Evolutionary conservation across 2,888 invertebrate genomes (phyloP).

Genomic region (Seira sanloemensis): DNA sequence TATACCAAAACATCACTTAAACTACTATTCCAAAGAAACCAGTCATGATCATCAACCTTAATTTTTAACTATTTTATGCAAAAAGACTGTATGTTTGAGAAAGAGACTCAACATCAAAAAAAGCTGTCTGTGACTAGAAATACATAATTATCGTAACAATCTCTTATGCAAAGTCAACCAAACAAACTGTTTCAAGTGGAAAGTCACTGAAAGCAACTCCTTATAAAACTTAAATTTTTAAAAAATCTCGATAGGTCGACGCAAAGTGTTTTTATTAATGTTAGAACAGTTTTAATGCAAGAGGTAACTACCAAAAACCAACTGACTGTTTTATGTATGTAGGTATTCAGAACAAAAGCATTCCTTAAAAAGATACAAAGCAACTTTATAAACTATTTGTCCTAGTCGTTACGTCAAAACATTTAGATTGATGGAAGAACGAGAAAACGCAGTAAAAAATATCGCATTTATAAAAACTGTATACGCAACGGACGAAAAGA

Average conservation of each 20-base stretch:
- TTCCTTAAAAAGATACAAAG: slow-evolving; percentile 66
- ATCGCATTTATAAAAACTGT: slow-evolving; percentile 60
- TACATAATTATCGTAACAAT: slow-evolving; percentile 30
- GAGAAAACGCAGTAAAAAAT: slow-evolving; percentile 24
- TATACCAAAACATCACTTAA: slow-evolving; percentile 26
- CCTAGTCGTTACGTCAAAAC: slow-evolving; percentile 57
- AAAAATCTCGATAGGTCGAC: slow-evolving; percentile 13
- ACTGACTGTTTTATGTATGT: slow-evolving; percentile 63
- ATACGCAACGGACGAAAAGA: slow-evolving; percentile 49
- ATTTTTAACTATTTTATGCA: slow-evolving; percentile 29
- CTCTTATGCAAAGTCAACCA: slow-evolving; percentile 26
- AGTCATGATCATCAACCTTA: slow-evolving; percentile 50
- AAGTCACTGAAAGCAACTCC: slow-evolving; percentile 60
- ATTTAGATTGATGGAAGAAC: slow-evolving; percentile 24
- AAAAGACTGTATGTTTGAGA: slow-evolving; percentile 56
- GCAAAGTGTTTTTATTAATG: background rate
- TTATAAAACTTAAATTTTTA: slow-evolving; percentile 1
- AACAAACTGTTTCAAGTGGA: slow-evolving; percentile 31
- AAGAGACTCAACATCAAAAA: slow-evolving; percentile 51
- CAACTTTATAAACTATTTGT: slow-evolving; percentile 59
- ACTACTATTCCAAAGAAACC: slow-evolving; percentile 50
- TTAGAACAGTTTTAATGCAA: slow-evolving; percentile 33
- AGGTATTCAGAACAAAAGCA: slow-evolving; percentile 66
- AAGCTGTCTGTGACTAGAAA: slow-evolving; percentile 63
- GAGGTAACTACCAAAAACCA: slow-evolving; percentile 41